phyloP scores from a whole-genome alignment of 2,113 vertebrate genomes.

The Protomyctophum bolini region DNA sequence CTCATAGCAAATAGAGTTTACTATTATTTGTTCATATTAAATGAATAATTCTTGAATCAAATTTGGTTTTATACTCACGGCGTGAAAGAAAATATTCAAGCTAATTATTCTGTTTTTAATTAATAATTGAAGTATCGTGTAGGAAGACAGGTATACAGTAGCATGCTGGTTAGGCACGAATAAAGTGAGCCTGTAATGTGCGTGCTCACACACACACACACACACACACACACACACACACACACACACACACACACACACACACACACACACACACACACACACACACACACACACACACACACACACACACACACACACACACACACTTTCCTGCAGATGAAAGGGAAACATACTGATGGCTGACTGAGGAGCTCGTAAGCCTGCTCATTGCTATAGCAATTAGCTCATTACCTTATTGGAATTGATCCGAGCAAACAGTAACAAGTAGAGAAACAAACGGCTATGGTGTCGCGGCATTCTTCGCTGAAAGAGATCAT shows the following conservation, averaged over 20 bases:
- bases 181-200: not conserved
- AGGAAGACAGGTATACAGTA: not conserved
- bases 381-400: constrained; percentile 27
- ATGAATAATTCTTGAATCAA: not conserved
- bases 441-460: constrained; percentile 20
- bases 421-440: constrained; percentile 47
- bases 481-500: constrained; percentile 15
- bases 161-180: not conserved
- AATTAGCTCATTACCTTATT: constrained; percentile 44
- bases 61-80: not conserved
- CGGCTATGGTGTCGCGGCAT: constrained; percentile 33
- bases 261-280: not conserved
- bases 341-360: constrained; percentile 29
- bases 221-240: not conserved
- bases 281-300: not conserved
- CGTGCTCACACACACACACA: not conserved
- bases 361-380: constrained; percentile 32
- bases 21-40: no score
- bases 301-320: not conserved
- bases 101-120: not conserved
- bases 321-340: constrained; percentile 24
- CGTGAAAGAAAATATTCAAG: not conserved
- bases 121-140: not conserved
- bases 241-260: not conserved
- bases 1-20: no score